phyloP scores from a whole-genome alignment of 2,888 invertebrate genomes.

The Brachylomia viminalis region DNA sequence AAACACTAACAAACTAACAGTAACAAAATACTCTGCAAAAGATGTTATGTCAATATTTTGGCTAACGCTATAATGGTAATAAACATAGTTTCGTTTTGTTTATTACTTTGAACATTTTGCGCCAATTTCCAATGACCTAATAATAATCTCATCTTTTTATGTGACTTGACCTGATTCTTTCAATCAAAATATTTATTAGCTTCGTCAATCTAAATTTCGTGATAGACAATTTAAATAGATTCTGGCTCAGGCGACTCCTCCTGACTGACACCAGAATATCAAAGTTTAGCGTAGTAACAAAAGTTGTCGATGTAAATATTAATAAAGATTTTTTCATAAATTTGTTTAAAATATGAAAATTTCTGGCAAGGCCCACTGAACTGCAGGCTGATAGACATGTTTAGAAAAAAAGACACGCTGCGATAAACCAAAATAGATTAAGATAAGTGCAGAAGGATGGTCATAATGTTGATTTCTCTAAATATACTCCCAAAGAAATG shows the following conservation, averaged over 20 bases:
- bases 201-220: conserved; percentile 19
- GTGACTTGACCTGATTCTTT: conserved; percentile 44
- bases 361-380: background rate
- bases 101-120: background rate
- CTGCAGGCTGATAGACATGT: background rate
- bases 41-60: conserved; percentile 23
- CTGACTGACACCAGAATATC: background rate
- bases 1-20: too few species aligned
- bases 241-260: background rate
- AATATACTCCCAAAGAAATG: background rate
- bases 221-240: background rate
- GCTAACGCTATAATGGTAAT: background rate
- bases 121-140: conserved; percentile 41
- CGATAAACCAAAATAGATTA: too few species aligned
- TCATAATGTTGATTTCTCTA: background rate
- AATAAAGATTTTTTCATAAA: background rate
- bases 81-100: conserved; percentile 23
- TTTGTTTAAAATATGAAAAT: background rate
- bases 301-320: background rate
- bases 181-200: conserved; percentile 32
- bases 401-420: background rate
- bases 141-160: conserved; percentile 22
- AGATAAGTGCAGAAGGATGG: background rate
- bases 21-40: background rate
- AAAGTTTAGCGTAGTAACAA: background rate